Evolutionary conservation across 2,113 vertebrate genomes (phyloP), one percentile per base, ranked within the genome.

Genomic region (Lycaon pictus): DNA sequence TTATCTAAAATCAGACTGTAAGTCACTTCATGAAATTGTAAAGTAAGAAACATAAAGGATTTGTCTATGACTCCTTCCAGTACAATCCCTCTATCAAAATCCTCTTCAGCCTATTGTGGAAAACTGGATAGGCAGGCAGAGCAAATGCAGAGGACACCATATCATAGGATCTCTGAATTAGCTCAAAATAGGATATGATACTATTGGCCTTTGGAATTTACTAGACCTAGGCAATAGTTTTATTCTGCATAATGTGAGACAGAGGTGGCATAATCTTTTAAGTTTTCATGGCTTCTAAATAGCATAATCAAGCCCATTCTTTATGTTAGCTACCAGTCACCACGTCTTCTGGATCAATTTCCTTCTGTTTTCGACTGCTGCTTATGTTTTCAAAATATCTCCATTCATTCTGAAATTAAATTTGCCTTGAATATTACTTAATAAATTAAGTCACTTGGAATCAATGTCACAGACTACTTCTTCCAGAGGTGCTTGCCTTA

Each of bases 401-500:
- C 15, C 19, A 62, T 35, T 72, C 13, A 62, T 23, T 90, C 29
- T n/a, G 32, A 55, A 60, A 80, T 10, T 63, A 77, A 90, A 60
- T 65, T 80, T 90, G 2, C 37, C 11, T 60, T 11, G 11, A 91
- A 53, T 67, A 83, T 8, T 5, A 29, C 67, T 89, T 81, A 10
- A 35, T 77, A 72, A 91, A n/a, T 8, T 20, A 90, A 71, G 37
- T 71, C 8, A 94, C 13, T 6, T 79, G 9, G 7, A 88, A 92
- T 20, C 43, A 69, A 22, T n/a, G 20, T 27, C 71, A 48, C 4
- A 90, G 19, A 17, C 29, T 23, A 17, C 0, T 58, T 51, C 35
- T 32, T 86, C 5, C 10, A 51, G 1, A 7, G 0, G 3, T 25
- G 1, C 63, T n/a, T 69, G 8, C 25, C 48, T 0, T 27, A 20